Percentiles rank a stretch among this genome's conserved stretches.
phyloP scores from a whole-genome alignment of 2,797 vertebrate species.

The Microctenopoma stevenorrisi region DNA sequence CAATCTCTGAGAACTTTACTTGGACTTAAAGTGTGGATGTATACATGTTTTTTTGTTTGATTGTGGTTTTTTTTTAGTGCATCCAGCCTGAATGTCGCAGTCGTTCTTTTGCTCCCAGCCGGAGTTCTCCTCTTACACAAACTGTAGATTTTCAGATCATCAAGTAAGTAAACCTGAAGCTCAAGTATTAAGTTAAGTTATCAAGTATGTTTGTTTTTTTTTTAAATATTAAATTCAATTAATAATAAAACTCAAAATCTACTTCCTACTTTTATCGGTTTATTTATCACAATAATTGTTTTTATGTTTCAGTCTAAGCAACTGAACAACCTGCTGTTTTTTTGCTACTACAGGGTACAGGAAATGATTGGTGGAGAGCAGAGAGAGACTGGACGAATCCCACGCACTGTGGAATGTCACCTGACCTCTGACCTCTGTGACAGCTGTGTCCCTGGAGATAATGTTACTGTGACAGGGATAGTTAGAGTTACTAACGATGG shows the following conservation, averaged over 20 bases:
- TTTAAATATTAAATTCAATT: too few relatives aligned
- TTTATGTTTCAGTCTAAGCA: neutral
- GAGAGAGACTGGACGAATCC: constrained; percentile 94
- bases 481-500: constrained; percentile 94
- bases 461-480: constrained; percentile 90
- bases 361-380: constrained; percentile 93
- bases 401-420: constrained; percentile 95
- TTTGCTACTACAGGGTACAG: constrained; percentile 86
- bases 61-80: constrained; percentile 82
- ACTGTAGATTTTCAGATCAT: constrained; percentile 97
- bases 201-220: too few relatives aligned
- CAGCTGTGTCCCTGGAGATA: constrained; percentile 96
- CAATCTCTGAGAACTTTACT: neutral
- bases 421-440: constrained; percentile 95
- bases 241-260: too few relatives aligned
- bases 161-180: constrained; percentile 84
- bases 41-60: constrained; percentile 35
- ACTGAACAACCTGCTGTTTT: neutral
- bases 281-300: too few relatives aligned
- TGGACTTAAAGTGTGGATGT: neutral
- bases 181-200: too few relatives aligned
- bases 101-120: constrained; percentile 85
- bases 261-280: too few relatives aligned
- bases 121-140: constrained; percentile 91
- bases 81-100: constrained; percentile 87